Percentiles rank a stretch among this genome's conserved stretches.
Conservation (phyloP, 2,888 invertebrate genomes). For the Spodoptera exigua region DNA sequence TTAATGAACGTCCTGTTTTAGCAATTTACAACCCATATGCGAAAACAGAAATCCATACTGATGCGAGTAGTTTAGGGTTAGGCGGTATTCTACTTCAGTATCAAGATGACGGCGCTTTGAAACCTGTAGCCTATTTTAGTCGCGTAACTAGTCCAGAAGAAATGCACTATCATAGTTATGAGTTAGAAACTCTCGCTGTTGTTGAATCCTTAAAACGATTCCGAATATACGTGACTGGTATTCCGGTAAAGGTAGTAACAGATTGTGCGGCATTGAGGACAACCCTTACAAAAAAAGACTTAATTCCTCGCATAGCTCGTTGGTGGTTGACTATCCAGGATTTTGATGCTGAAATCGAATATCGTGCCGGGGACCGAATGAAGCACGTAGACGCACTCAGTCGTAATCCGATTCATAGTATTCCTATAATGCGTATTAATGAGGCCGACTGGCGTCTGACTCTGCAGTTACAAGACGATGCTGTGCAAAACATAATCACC, state of each 20-base stretch:
- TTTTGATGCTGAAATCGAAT: constrained; percentile 11
- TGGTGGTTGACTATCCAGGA: constrained; percentile 15
- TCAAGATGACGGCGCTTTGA: constrained; percentile 1
- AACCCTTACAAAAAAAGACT: constrained; percentile 6
- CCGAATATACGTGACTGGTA: constrained; percentile 8
- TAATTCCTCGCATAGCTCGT: too few species aligned
- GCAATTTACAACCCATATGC: constrained; percentile 6
- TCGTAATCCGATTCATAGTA: constrained; percentile 2
- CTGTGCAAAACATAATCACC: too few species aligned
- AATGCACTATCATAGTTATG: constrained; percentile 8
- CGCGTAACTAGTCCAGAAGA: constrained; percentile 11
- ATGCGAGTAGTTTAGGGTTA: constrained; percentile 11
- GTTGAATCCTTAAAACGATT: constrained; percentile 14
- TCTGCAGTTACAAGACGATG: not conserved
- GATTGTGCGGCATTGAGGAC: constrained; percentile 14
- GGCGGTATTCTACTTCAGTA: constrained; percentile 17
- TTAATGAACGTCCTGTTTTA: constrained; percentile 10
- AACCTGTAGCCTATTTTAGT: constrained; percentile 20
- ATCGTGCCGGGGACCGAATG: constrained; percentile 11
- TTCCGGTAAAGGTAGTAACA: not conserved
- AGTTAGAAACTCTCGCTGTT: constrained; percentile 10
- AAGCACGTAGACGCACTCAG: constrained; percentile 13
- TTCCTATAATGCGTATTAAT: not conserved
- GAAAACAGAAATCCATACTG: constrained; percentile 10
- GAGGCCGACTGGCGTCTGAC: constrained; percentile 13